phyloP scores from a whole-genome alignment of 2,888 invertebrate genomes.

The Chrysolina americana region DNA sequence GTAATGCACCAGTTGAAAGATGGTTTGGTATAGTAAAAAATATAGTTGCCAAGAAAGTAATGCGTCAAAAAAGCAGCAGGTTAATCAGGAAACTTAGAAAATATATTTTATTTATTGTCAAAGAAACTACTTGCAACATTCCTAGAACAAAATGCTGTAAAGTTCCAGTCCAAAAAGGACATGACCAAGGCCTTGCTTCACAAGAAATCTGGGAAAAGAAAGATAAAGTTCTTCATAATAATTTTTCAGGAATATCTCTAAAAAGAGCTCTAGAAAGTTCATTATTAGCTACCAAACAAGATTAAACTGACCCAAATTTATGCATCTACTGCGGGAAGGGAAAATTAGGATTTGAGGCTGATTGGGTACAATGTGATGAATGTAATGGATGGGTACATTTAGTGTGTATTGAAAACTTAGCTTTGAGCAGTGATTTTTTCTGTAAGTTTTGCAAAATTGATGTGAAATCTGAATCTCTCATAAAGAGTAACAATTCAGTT shows the following conservation, averaged over 20 bases:
- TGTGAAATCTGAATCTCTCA: neutral
- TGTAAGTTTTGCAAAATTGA: slow-evolving; percentile 24
- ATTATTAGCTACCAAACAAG: neutral
- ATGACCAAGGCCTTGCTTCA: slow-evolving; percentile 25
- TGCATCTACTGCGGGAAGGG: slow-evolving; percentile 35
- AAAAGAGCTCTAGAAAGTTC: slow-evolving; percentile 14
- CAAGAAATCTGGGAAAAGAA: slow-evolving; percentile 28
- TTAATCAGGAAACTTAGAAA: slow-evolving; percentile 30
- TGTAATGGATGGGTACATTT: slow-evolving; percentile 39
- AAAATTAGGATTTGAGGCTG: slow-evolving; percentile 20
- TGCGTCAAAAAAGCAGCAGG: slow-evolving; percentile 30
- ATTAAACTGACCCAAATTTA: slow-evolving; percentile 1
- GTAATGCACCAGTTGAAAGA: slow-evolving; percentile 28
- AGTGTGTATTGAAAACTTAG: slow-evolving; percentile 28
- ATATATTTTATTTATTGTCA: slow-evolving; percentile 22
- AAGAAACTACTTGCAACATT: slow-evolving; percentile 19
- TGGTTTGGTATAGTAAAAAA: slow-evolving; percentile 33
- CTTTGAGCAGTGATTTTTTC: slow-evolving; percentile 17
- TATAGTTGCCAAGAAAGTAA: neutral
- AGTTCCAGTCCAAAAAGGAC: neutral
- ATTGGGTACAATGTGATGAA: slow-evolving; percentile 35
- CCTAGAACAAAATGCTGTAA: slow-evolving; percentile 13
- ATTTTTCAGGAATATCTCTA: slow-evolving; percentile 23
- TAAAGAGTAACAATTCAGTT: neutral
- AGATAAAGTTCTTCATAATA: neutral